Evolutionary conservation across 2,888 invertebrate genomes (phyloP).

Genomic region (Cataglyphis livida): DNA sequence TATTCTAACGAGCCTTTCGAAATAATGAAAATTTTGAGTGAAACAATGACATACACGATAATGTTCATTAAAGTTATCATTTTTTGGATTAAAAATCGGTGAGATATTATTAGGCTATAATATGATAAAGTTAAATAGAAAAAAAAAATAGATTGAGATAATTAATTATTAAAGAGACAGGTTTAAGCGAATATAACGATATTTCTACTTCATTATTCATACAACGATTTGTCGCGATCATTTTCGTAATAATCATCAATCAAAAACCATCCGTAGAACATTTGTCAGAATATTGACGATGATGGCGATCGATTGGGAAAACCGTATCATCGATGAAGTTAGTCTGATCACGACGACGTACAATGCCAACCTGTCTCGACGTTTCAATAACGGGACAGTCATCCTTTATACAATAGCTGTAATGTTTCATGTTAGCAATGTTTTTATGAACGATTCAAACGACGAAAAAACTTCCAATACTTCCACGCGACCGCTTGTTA

Average conservation of each 20-base stretch:
- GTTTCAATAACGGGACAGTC: slow-evolving; percentile 5
- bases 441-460: not conserved
- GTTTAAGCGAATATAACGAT: not conserved
- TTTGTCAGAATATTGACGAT: slow-evolving; percentile 19
- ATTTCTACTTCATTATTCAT: not conserved
- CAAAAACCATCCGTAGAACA: slow-evolving; percentile 5
- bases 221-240: not conserved
- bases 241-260: not conserved
- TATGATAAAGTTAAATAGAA: not conserved
- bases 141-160: not conserved
- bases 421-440: not conserved
- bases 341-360: not conserved
- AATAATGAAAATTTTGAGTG: slow-evolving; percentile 40
- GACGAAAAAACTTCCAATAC: not conserved
- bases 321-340: not conserved
- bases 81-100: slow-evolving; percentile 56
- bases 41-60: slow-evolving; percentile 27
- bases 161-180: not conserved
- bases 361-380: slow-evolving; percentile 17
- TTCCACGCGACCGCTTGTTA: not conserved
- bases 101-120: slow-evolving; percentile 8
- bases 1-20: slow-evolving; percentile 6
- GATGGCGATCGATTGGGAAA: slow-evolving; percentile 24
- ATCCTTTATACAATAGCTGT: not conserved
- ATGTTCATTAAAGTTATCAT: slow-evolving; percentile 42